Percentiles rank a stretch among this genome's conserved stretches.
phyloP scores from a whole-genome alignment of 2,888 invertebrate species.

The Sarcophaga subvicina region DNA sequence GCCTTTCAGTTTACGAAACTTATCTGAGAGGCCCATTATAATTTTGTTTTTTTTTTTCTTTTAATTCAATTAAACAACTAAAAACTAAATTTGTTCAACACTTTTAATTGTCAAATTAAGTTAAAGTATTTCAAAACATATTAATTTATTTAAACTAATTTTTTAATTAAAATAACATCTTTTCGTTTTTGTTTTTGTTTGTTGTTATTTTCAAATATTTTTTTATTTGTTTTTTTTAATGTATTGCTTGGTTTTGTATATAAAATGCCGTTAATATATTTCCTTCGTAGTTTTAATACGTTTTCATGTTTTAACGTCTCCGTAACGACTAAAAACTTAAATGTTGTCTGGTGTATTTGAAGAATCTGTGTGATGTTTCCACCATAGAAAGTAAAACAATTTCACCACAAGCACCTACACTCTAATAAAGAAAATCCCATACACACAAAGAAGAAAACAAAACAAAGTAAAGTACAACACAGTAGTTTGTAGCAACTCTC shows the following conservation, averaged over 20 bases:
- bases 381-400: conserved; percentile 53
- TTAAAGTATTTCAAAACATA: conserved; percentile 30
- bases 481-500: no score
- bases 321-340: conserved; percentile 56
- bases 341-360: conserved; percentile 31
- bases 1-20: conserved; percentile 72
- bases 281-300: conserved; percentile 23
- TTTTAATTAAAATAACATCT: not conserved
- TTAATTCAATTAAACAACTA: not conserved
- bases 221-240: conserved; percentile 19
- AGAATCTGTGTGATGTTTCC: conserved; percentile 51
- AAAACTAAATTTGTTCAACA: not conserved
- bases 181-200: not conserved
- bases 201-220: conserved; percentile 6
- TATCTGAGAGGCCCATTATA: conserved; percentile 75
- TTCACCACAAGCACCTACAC: conserved; percentile 63
- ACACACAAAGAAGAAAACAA: not conserved
- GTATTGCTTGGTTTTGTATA: conserved; percentile 13
- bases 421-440: conserved; percentile 9
- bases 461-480: not conserved
- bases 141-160: not conserved
- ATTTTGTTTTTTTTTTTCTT: not conserved
- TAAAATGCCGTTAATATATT: not conserved
- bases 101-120: conserved; percentile 11
- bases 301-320: conserved; percentile 59